These are phyloP conservation scores for Vultur gryphus DNA, from an alignment of 2,797 vertebrate genomes.

Conservation along the genomic window DNA sequence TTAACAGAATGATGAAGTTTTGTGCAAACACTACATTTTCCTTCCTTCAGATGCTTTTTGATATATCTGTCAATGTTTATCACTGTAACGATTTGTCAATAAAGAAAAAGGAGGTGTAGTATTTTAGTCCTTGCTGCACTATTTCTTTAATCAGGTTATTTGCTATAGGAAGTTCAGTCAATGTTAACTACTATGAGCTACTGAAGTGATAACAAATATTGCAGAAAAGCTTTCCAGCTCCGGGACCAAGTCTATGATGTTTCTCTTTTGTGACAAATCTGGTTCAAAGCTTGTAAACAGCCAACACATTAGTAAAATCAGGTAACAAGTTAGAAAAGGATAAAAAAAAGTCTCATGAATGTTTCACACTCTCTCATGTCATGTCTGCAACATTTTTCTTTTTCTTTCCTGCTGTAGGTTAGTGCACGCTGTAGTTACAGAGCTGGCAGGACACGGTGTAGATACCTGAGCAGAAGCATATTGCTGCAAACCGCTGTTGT, in stretches of 20 bases:
- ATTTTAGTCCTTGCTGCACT: conserved; percentile 24
- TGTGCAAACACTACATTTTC: background rate
- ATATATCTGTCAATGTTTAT: background rate
- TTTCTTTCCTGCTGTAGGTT: background rate
- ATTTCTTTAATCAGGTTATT: conserved; percentile 49
- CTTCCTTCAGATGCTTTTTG: background rate
- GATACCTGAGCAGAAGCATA: background rate
- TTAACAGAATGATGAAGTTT: background rate
- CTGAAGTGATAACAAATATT: conserved; percentile 20
- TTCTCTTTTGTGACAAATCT: background rate
- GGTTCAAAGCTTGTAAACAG: conserved; percentile 32
- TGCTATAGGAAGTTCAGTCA: conserved; percentile 32
- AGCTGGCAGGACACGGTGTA: background rate
- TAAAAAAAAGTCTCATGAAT: background rate
- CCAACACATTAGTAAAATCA: background rate
- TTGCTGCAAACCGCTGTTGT: background rate
- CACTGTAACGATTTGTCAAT: background rate
- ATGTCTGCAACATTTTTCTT: background rate
- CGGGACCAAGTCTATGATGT: background rate
- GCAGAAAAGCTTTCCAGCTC: conserved; percentile 39
- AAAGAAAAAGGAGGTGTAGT: conserved; percentile 6
- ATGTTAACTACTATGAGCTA: conserved; percentile 38
- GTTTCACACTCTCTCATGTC: background rate
- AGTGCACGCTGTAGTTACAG: background rate
- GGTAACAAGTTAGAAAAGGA: background rate